Conservation (phyloP, 2,113 vertebrate genomes). For the Notarius quadriscutis region DNA sequence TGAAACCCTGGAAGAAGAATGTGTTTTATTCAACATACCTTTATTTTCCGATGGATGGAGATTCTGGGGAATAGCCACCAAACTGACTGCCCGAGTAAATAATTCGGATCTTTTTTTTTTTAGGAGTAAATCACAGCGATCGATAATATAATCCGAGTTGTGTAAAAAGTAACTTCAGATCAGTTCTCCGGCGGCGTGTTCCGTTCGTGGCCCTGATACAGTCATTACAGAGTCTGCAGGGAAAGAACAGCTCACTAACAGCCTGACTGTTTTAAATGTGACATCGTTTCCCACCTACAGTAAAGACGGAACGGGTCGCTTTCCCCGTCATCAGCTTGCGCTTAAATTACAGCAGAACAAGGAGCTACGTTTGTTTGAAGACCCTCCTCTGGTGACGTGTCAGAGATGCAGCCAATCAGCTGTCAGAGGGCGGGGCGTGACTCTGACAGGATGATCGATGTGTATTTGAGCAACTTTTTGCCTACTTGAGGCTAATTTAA, state of each 20-base stretch:
- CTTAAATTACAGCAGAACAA: conserved; percentile 28
- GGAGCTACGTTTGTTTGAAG: conserved; percentile 34
- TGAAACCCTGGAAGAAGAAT: background rate
- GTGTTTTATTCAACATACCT: background rate
- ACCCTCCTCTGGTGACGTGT: conserved; percentile 56
- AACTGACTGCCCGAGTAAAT: background rate
- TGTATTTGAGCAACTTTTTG: conserved; percentile 53
- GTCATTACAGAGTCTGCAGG: background rate
- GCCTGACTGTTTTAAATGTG: background rate
- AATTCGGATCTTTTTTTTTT: background rate
- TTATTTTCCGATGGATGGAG: background rate
- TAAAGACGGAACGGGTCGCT: background rate
- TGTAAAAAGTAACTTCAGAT: conserved; percentile 37
- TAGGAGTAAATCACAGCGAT: background rate
- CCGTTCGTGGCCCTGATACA: background rate
- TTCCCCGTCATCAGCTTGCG: conserved; percentile 14
- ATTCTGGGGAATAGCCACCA: background rate
- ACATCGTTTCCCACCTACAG: background rate
- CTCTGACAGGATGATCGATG: conserved; percentile 62
- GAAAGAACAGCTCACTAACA: background rate
- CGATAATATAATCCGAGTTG: conserved; percentile 48
- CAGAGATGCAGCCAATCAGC: conserved; percentile 50
- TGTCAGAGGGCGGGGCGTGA: conserved; percentile 54
- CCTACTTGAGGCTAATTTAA: conserved; percentile 51
- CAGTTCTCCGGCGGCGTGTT: conserved; percentile 2